Evolutionary conservation across 2,113 vertebrate genomes (phyloP).

Genomic region (Callipepla californica): DNA sequence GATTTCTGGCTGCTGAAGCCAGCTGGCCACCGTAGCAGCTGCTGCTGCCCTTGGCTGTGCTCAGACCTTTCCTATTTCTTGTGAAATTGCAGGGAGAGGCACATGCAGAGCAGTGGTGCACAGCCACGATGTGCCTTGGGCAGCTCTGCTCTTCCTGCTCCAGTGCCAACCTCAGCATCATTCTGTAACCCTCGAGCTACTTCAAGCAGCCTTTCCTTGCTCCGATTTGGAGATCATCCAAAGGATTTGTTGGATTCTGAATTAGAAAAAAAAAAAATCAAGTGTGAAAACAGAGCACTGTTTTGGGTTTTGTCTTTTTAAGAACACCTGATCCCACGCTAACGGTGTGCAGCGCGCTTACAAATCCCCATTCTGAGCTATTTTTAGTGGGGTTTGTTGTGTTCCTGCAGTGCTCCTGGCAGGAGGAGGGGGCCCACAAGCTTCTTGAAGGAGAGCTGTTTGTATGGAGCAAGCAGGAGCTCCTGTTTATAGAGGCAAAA

Average conservation of each 20-base stretch:
- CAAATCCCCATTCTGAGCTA: background rate
- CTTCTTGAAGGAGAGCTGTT: slow-evolving; percentile 33
- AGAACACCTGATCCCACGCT: rapidly evolving
- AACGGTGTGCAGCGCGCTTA: background rate
- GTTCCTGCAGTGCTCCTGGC: background rate
- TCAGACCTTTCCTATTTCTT: background rate
- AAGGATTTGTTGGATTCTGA: background rate
- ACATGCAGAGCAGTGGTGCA: background rate
- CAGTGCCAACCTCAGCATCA: background rate
- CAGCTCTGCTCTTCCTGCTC: background rate
- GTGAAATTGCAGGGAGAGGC: rapidly evolving
- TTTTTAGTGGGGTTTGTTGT: slow-evolving; percentile 5
- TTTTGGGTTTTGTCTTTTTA: background rate
- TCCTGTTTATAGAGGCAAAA: slow-evolving; percentile 66
- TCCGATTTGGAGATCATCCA: background rate
- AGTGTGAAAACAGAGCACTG: background rate
- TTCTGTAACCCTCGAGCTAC: background rate
- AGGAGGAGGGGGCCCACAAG: background rate
- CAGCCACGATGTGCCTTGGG: background rate
- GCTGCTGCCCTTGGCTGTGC: background rate
- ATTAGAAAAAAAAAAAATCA: background rate
- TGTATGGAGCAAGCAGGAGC: slow-evolving; percentile 47
- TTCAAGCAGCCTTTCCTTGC: background rate
- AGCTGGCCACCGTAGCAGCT: background rate
- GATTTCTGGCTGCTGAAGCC: background rate